A percentile compares a stretch with the other conserved stretches of the same genome.
Conservation (phyloP, 2,888 invertebrate species). For the Aphodius granarius region DNA sequence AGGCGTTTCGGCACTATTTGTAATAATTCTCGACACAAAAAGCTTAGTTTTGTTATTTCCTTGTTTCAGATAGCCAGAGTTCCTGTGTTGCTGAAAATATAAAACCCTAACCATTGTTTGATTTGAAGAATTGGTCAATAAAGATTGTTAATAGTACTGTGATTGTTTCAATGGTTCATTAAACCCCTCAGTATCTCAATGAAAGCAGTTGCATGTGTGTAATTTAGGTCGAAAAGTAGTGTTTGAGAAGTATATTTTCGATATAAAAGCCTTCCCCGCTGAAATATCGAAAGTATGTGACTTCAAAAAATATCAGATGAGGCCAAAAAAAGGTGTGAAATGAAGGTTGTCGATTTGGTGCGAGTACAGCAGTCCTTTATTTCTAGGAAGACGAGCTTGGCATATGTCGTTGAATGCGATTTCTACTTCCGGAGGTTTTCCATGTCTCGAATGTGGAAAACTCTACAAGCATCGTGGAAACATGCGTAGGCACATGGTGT, state of each 20-base stretch:
- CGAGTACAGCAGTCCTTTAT: conserved; percentile 50
- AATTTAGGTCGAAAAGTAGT: conserved; percentile 15
- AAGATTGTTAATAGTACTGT: background rate
- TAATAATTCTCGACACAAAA: no score
- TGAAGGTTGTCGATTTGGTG: conserved; percentile 27
- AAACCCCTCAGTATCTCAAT: background rate
- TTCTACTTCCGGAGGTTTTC: conserved; percentile 31
- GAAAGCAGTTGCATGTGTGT: background rate
- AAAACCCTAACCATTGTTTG: background rate
- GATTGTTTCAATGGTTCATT: background rate
- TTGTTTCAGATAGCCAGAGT: background rate
- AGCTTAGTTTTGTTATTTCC: background rate
- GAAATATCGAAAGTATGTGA: conserved; percentile 18
- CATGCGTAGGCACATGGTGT: conserved; percentile 71
- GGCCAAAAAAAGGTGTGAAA: conserved; percentile 24
- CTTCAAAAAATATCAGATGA: conserved; percentile 23
- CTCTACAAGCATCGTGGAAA: conserved; percentile 81
- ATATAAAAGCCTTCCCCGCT: conserved; percentile 3
- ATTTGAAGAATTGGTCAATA: background rate
- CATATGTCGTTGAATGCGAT: conserved; percentile 26
- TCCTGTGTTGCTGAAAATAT: background rate
- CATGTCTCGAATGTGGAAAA: conserved; percentile 76
- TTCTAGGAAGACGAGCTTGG: conserved; percentile 48
- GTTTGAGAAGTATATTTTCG: conserved; percentile 19
- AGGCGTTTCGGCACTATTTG: no score